Evolutionary conservation across 2,797 vertebrate genomes (phyloP), one percentile per base, ranked within the genome.

Genomic region (Pipistrellus kuhlii): DNA sequence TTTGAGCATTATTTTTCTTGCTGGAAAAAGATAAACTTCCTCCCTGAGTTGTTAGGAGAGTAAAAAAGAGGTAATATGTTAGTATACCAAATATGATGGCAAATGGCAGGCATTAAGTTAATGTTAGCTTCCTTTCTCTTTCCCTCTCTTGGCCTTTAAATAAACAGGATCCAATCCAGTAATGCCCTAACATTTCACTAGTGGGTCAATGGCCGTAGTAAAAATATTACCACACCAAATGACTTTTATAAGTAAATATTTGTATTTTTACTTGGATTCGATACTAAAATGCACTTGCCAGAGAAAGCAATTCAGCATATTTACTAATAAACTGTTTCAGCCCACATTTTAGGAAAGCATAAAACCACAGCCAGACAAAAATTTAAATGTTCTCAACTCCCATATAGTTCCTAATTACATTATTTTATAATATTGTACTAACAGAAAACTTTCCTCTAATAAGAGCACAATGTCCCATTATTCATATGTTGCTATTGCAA

Each of bases 231-330:
- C 53, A 90, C 96, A 97, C 94, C 90, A 96, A 97, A 96, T 69
- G 85, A 97, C 69, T 93, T 81, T 93, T 85, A 21, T 96, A 97
- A 98, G 97, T 96, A 97, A 87, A 97, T 96, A 95, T 97, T 90
- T 96, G 95, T 97, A 97, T 75, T 85, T 98, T 97, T 75, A 96
- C 94, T 93, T 97, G 97, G 96, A 97, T 76, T 95, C 94, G 82
- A 94, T 76, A 94, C 95, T 97, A 89, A 94, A 97, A 95, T 83
- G 20, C 62, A 82, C 88, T 96, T 97, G 97, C 97, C 97, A 98
- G 97, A 92, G 89, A 94, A 97, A 98, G 94, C 97, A 98, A 94
- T 30, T 90, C 90, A 87, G 92, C 75, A 38, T 91, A 97, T 97
- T 87, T 96, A 96, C 96, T 97, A 96, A 95, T 84, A 97, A 94